These are phyloP conservation scores for Champsocephalus gunnari DNA, from an alignment of 2,797 vertebrate genomes.

Conservation along the genomic window DNA sequence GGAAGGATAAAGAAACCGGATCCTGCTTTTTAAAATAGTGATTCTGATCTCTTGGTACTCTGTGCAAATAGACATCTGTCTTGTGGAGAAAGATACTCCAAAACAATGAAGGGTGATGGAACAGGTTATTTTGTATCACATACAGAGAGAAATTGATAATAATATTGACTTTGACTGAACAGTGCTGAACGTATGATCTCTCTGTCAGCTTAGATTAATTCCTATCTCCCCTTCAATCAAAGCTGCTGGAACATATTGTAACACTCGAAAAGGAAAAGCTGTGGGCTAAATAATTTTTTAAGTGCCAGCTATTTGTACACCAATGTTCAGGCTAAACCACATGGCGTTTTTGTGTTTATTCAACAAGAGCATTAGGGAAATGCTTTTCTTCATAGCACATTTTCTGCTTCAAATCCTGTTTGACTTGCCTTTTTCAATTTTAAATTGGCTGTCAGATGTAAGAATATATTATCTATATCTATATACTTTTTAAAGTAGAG, in stretches of 20 bases:
- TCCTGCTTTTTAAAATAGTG: constrained; percentile 67
- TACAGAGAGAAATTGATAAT: no score
- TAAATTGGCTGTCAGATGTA: neutral
- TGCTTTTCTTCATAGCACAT: neutral
- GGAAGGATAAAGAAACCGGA: constrained; percentile 49
- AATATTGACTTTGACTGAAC: neutral
- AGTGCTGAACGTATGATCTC: constrained; percentile 21
- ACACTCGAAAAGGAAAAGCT: constrained; percentile 38
- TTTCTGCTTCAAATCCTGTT: constrained; percentile 5
- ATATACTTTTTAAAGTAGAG: no score
- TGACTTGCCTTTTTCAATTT: neutral
- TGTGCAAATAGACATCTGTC: constrained; percentile 21
- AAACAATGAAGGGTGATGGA: constrained; percentile 21
- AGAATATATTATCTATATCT: neutral
- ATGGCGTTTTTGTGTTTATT: neutral
- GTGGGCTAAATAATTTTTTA: constrained; percentile 31
- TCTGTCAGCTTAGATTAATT: constrained; percentile 27
- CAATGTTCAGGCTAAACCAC: neutral
- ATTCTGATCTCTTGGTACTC: constrained; percentile 37
- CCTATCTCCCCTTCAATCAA: constrained; percentile 29
- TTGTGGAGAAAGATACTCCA: constrained; percentile 17
- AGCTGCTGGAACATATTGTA: constrained; percentile 28
- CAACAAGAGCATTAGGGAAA: neutral
- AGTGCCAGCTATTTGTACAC: constrained; percentile 20
- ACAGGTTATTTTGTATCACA: neutral